These are phyloP conservation scores for Serilophus lunatus DNA, from an alignment of 2,113 vertebrate genomes.

Conservation along the genomic window DNA sequence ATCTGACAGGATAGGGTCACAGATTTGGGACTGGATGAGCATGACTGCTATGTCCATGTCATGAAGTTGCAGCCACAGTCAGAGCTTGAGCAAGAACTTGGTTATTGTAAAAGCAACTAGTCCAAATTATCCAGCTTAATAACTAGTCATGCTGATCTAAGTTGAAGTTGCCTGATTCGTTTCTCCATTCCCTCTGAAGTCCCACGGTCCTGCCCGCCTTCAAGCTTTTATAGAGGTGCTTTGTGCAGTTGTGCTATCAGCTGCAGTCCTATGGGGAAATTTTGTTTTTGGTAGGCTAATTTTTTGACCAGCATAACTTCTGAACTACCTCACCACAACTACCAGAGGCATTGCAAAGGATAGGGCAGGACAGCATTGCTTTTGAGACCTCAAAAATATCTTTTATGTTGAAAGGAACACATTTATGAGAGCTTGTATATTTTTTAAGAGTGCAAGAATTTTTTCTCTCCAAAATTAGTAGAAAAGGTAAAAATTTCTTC, in stretches of 20 bases:
- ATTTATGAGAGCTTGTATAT: not conserved
- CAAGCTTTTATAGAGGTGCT: not conserved
- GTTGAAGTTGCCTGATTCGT: not conserved
- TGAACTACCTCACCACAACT: not conserved
- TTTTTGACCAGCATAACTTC: not conserved
- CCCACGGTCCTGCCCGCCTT: not conserved
- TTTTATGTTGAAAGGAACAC: not conserved
- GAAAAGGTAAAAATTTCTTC: not conserved
- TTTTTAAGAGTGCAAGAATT: not conserved
- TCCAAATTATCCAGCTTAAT: not conserved
- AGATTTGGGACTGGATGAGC: not conserved
- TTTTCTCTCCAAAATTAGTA: not conserved
- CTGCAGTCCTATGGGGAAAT: not conserved
- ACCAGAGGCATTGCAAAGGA: not conserved
- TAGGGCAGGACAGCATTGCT: not conserved
- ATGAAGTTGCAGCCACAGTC: not conserved
- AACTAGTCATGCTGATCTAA: not conserved
- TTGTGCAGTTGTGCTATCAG: not conserved
- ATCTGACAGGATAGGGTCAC: not conserved
- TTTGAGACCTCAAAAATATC: not conserved
- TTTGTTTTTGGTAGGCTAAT: not conserved
- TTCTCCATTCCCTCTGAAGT: not conserved
- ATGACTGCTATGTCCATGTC: too few relatives aligned
- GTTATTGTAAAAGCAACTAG: not conserved
- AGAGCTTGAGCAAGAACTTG: not conserved